These are phyloP conservation scores for Empidonax alnorum DNA, from an alignment of 2,113 vertebrate genomes.

Conservation along the genomic window DNA sequence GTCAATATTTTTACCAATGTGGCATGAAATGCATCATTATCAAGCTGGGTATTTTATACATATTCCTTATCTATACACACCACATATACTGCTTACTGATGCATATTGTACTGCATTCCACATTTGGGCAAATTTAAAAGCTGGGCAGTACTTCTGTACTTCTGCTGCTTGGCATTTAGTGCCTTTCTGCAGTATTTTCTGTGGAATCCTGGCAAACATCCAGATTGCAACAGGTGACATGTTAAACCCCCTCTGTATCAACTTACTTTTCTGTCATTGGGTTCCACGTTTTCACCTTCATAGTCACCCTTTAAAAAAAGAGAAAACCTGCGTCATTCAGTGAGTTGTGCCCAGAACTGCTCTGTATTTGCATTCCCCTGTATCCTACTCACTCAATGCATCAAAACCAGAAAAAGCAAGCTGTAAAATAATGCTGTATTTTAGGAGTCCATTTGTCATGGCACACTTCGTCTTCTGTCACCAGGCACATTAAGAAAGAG, in stretches of 20 bases:
- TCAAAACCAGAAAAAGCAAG: conserved; percentile 62
- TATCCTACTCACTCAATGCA: conserved; percentile 51
- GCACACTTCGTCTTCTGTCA: conserved; percentile 57
- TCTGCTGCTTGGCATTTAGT: background rate
- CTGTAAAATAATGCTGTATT: conserved; percentile 60
- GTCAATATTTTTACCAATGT: background rate
- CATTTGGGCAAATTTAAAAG: background rate
- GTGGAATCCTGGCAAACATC: background rate
- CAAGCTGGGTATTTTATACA: background rate
- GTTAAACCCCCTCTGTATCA: background rate
- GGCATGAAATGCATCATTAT: background rate
- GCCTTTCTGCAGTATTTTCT: background rate
- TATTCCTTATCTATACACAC: background rate
- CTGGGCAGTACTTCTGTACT: background rate
- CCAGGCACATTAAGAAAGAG: conserved; percentile 49
- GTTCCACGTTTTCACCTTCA: conserved; percentile 75
- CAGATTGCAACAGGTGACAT: background rate
- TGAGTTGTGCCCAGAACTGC: background rate
- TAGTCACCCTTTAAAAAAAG: conserved; percentile 86
- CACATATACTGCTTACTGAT: background rate
- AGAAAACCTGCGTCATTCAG: background rate
- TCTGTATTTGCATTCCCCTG: background rate
- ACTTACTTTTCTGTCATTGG: conserved; percentile 94
- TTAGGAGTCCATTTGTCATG: conserved; percentile 52
- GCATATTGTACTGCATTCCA: background rate